These are phyloP conservation scores for Chelmon rostratus DNA, from an alignment of 2,797 vertebrate genomes.

Conservation along the genomic window DNA sequence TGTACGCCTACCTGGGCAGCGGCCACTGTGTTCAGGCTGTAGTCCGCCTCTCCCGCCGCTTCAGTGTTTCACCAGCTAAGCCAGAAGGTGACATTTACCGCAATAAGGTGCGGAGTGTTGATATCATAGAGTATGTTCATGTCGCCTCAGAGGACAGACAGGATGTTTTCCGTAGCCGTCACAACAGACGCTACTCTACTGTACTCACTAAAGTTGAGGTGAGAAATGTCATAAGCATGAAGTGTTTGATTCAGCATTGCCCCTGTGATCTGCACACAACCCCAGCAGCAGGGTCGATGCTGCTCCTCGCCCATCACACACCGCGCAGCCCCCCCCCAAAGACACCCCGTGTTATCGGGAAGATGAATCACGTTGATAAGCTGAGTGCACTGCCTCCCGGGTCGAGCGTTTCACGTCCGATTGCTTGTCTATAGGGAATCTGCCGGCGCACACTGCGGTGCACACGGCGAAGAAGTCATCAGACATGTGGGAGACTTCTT, in stretches of 20 bases:
- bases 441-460: conserved; percentile 27
- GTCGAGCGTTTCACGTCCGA: conserved; percentile 46
- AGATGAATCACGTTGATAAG: conserved; percentile 73
- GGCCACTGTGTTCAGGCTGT: conserved; percentile 11
- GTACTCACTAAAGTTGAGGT: conserved; percentile 4
- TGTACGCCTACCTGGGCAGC: conserved; percentile 1
- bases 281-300: conserved; percentile 19
- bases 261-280: neutral
- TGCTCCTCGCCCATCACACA: conserved; percentile 36
- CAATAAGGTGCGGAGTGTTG: conserved; percentile 2
- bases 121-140: neutral
- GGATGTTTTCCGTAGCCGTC: neutral
- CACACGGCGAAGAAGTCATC: conserved; percentile 20
- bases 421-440: conserved; percentile 41
- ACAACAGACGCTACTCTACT: no score
- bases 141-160: neutral
- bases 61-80: conserved; percentile 25
- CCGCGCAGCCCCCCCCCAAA: conserved; percentile 17
- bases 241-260: neutral
- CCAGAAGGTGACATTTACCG: conserved; percentile 11
- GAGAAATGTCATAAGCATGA: conserved; percentile 4
- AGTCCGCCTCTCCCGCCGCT: conserved; percentile 12
- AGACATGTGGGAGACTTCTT: conserved; percentile 1
- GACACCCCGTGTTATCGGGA: conserved; percentile 56
- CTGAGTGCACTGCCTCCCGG: conserved; percentile 60